Evolutionary conservation across 2,888 invertebrate species (phyloP).

Genomic region (Melanostoma scalare): DNA sequence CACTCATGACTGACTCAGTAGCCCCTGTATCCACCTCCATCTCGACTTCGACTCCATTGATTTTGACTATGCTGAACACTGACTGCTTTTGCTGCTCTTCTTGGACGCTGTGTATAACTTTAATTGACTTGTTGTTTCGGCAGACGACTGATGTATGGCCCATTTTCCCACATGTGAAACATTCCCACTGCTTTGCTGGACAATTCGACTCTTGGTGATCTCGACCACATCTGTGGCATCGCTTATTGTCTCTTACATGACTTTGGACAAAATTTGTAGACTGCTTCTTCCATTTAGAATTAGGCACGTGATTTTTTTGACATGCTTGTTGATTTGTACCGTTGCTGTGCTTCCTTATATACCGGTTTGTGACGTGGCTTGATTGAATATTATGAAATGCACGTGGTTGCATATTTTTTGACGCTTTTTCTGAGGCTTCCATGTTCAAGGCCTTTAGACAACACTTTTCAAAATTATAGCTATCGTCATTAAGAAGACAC

Average conservation of each 20-base stretch:
- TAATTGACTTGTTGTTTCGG: neutral
- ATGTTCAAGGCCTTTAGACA: slow-evolving; percentile 15
- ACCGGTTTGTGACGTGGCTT: no score
- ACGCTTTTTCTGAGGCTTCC: slow-evolving; percentile 21
- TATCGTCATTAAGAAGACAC: neutral
- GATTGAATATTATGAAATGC: no score
- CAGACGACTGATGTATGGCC: slow-evolving; percentile 4
- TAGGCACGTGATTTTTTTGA: slow-evolving; percentile 8
- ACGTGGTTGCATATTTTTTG: slow-evolving; percentile 27
- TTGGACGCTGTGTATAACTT: slow-evolving; percentile 2
- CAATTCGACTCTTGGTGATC: slow-evolving; percentile 16
- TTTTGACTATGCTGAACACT: slow-evolving; percentile 8
- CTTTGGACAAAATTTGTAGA: no score
- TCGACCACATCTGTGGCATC: no score
- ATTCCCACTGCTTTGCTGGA: slow-evolving; percentile 31
- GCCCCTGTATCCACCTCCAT: slow-evolving; percentile 26
- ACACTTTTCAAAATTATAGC: slow-evolving; percentile 3
- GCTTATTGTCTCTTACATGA: no score
- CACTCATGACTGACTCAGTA: slow-evolving; percentile 24
- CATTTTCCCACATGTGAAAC: slow-evolving; percentile 10
- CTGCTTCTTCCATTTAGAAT: neutral
- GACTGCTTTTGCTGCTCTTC: slow-evolving; percentile 9
- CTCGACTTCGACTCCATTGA: slow-evolving; percentile 22
- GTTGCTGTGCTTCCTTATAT: no score
- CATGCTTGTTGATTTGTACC: neutral